phyloP scores from a whole-genome alignment of 1,140 invertebrate genomes.

The Parapsyche elsis region DNA sequence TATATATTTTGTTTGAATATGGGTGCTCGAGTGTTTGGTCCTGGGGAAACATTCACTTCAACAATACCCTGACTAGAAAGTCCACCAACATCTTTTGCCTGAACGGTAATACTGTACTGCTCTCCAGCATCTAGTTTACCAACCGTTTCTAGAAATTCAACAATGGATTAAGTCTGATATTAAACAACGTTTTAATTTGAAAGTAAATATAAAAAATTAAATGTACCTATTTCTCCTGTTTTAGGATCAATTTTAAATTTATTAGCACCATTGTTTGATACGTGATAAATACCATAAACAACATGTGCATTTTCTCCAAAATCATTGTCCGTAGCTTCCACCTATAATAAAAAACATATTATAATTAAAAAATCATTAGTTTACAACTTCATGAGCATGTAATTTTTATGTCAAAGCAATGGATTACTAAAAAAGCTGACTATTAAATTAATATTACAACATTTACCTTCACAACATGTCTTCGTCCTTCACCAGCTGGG shows the following conservation, averaged over 20 bases:
- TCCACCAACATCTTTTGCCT: slow-evolving; percentile 79
- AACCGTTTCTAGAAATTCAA: slow-evolving; percentile 67
- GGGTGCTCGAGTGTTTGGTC: slow-evolving; percentile 87
- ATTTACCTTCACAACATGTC: slow-evolving; percentile 79
- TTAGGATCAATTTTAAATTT: slow-evolving; percentile 87
- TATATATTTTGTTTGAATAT: slow-evolving; percentile 83
- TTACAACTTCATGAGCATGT: too few relatives aligned
- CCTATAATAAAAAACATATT: slow-evolving; percentile 57
- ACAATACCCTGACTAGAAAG: slow-evolving; percentile 84
- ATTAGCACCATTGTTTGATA: slow-evolving; percentile 87
- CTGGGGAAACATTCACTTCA: slow-evolving; percentile 75
- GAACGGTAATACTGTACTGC: slow-evolving; percentile 88
- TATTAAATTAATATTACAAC: slow-evolving; percentile 1
- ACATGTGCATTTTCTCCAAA: slow-evolving; percentile 85
- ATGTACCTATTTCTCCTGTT: slow-evolving; percentile 76
- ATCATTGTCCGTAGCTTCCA: slow-evolving; percentile 84
- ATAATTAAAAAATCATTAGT: slow-evolving; percentile 6
- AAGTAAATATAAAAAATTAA: slow-evolving; percentile 58
- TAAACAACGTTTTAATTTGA: slow-evolving; percentile 32
- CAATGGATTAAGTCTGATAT: too few relatives aligned
- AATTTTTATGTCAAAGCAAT: too few relatives aligned
- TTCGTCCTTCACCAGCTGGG: slow-evolving; percentile 81
- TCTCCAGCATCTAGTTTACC: slow-evolving; percentile 85
- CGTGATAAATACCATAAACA: slow-evolving; percentile 86
- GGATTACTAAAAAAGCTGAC: neutral